Conservation (phyloP, 2,888 invertebrate species). For the Drosophila falleni region DNA sequence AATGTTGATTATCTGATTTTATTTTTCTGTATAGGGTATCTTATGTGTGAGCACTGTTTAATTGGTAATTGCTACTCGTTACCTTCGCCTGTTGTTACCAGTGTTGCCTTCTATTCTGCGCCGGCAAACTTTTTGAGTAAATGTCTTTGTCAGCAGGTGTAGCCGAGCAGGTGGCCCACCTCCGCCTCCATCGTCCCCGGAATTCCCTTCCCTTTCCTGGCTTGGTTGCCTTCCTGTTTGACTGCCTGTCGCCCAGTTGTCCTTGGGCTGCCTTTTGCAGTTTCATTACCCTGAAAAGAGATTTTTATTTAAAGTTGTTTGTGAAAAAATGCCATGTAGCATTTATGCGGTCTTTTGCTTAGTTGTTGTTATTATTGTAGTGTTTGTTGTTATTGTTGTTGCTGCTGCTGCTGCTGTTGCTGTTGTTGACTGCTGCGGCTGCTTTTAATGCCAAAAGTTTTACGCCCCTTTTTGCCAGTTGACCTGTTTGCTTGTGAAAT, state of each 20-base stretch:
- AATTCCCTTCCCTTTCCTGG: constrained; percentile 4
- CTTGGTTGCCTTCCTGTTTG: constrained; percentile 28
- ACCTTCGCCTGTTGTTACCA: constrained; percentile 29
- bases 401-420: constrained; percentile 22
- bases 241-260: constrained; percentile 32
- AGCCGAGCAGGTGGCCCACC: constrained; percentile 53
- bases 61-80: constrained; percentile 30
- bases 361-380: constrained; percentile 39
- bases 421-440: constrained; percentile 49
- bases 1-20: too few species aligned
- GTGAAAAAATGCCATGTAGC: constrained; percentile 69
- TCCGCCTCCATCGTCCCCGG: background rate
- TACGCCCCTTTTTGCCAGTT: constrained; percentile 53
- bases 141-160: constrained; percentile 81
- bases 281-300: constrained; percentile 77
- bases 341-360: constrained; percentile 76
- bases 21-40: background rate
- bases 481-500: constrained; percentile 32
- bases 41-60: background rate
- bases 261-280: constrained; percentile 67
- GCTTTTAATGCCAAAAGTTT: constrained; percentile 70
- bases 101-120: constrained; percentile 67
- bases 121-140: constrained; percentile 79
- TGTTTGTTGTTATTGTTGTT: constrained; percentile 10
- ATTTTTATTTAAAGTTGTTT: constrained; percentile 80